These are phyloP conservation scores for Diacarnus erythraeanus DNA, from an alignment of 37 sponge, comb jelly and placozoan genomes.

Conservation along the genomic window DNA sequence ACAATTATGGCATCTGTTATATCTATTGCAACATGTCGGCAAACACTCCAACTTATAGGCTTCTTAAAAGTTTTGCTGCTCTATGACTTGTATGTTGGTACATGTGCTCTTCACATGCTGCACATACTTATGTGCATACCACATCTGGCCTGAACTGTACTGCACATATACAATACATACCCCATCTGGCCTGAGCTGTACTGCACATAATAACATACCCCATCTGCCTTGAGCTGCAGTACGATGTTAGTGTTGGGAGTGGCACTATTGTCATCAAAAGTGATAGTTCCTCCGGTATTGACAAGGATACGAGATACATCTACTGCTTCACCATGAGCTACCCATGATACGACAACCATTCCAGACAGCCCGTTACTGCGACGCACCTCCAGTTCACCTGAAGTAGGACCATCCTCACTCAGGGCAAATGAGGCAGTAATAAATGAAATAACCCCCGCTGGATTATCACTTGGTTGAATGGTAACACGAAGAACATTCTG, in stretches of 20 bases:
- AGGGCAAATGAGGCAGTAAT: constrained; percentile 42
- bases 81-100: too few species aligned
- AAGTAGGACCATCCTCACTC: constrained; percentile 30
- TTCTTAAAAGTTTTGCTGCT: too few species aligned
- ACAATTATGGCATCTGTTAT: too few species aligned
- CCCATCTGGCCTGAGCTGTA: too few species aligned
- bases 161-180: too few species aligned
- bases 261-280: constrained; percentile 30
- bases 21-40: too few species aligned
- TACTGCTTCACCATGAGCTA: too few species aligned
- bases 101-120: too few species aligned
- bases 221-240: constrained; percentile 29
- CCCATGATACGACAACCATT: constrained; percentile 38
- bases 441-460: constrained; percentile 60
- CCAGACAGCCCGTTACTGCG: constrained; percentile 34
- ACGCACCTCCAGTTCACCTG: constrained; percentile 18
- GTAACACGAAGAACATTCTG: constrained; percentile 53
- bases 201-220: too few species aligned
- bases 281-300: constrained; percentile 20
- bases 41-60: too few species aligned
- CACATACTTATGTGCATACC: too few species aligned
- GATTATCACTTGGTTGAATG: constrained; percentile 61
- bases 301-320: constrained; percentile 23
- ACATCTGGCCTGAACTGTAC: too few species aligned
- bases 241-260: constrained; percentile 21